Evolutionary conservation across 1,140 invertebrate genomes (phyloP), one percentile per base, ranked within the genome.

Genomic region (Geopemphigus sp.): DNA sequence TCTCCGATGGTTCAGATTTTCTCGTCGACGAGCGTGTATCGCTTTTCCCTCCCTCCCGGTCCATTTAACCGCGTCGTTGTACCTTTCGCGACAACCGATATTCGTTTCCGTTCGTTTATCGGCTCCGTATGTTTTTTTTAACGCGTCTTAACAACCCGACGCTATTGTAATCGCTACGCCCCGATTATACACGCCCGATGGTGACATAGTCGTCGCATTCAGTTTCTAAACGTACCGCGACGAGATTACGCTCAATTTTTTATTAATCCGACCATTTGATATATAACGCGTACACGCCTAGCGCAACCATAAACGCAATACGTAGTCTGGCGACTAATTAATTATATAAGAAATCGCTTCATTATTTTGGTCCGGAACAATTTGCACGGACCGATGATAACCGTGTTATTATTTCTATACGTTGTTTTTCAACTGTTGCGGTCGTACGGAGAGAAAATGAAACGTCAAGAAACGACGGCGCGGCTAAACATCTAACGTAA

Each of bases 231-330:
- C n/a, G 24, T 50, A 50, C 11, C 5, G 19, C 14, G 22, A 53
- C 22, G 24, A 22, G 50, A 24, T 53, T 53, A 70, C 50, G 66
- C 66, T 70, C 66, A 70, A 50, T 70, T 70, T 70, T 70, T 70
- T 39, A 8, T 68, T 68, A 66, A 66, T 32, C 19, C 19, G 8
- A 68, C 47, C 22, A 47, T 66, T 5, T 45, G 11, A 45, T 45
- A 45, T 45, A 45, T n/a, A n/a, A n/a, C n/a, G n/a, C n/a, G n/a
- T 45, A 66, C 47, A 50, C 6, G 6, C 45, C n/a, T 68, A 50
- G 14, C 45, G 19, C 66, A 22, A n/a, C 47, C 66, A 53, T 70
- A 70, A 50, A 10, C 6, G 24, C 24, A 50, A 19, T 61, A 53
- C 47, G 32, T 29, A 22, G n/a, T 53, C 14, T 22, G 32, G 64